phyloP scores from a whole-genome alignment of 2,797 vertebrate species.

The Halcyon smyrnensis region DNA sequence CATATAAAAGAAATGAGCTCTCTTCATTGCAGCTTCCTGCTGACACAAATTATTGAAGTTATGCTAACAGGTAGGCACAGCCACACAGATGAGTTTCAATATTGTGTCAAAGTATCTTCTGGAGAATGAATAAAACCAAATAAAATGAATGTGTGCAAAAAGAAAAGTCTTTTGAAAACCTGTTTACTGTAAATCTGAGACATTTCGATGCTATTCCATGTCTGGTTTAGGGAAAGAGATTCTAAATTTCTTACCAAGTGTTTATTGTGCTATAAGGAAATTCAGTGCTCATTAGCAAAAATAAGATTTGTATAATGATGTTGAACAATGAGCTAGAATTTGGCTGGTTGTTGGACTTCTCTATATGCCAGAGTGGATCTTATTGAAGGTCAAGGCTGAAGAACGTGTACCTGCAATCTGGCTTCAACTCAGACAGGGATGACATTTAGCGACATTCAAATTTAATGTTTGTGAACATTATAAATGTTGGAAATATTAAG shows the following conservation, averaged over 20 bases:
- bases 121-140: not conserved
- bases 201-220: not conserved
- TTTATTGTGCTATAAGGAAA: not conserved
- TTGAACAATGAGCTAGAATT: not conserved
- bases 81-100: not conserved
- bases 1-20: not conserved
- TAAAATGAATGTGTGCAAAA: not conserved
- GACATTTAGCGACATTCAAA: not conserved
- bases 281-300: not conserved
- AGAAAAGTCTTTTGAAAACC: not conserved
- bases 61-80: not conserved
- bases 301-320: not conserved
- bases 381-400: not conserved
- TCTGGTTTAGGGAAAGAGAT: not conserved
- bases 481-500: not conserved
- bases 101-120: not conserved
- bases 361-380: not conserved
- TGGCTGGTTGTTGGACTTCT: not conserved
- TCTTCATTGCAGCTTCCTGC: constrained; percentile 27
- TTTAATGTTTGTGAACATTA: not conserved
- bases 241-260: not conserved
- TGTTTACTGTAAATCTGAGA: not conserved
- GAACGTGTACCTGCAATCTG: not conserved
- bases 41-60: not conserved
- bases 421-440: not conserved